A percentile compares a stretch with the other conserved stretches of the same genome.
Evolutionary conservation across 2,888 invertebrate species (phyloP).

Genomic region (Ormyrus thymus): DNA sequence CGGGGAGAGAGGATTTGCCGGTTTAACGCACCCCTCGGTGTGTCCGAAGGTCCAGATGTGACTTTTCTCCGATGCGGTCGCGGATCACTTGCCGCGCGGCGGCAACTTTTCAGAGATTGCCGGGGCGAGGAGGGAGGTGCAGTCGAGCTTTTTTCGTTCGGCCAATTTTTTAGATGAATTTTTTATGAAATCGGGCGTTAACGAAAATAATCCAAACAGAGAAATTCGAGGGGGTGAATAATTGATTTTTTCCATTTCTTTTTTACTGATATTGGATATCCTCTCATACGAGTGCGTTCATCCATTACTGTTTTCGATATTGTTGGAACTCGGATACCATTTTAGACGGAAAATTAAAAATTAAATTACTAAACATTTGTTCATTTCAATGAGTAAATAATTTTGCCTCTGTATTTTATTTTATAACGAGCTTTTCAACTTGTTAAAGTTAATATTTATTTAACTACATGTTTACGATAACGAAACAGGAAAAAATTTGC

Average conservation of each 20-base stretch:
- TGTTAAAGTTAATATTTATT: too few species aligned
- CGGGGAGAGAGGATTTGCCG: slow-evolving; percentile 31
- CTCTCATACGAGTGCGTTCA: too few species aligned
- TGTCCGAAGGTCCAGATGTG: slow-evolving; percentile 48
- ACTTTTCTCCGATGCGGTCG: slow-evolving; percentile 30
- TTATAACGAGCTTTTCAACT: too few species aligned
- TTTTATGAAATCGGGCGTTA: slow-evolving; percentile 50
- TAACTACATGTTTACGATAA: too few species aligned
- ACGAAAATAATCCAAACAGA: slow-evolving; percentile 26
- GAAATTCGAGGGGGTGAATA: slow-evolving; percentile 37
- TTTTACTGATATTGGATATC: neutral
- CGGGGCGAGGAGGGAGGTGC: neutral
- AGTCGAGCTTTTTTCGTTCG: slow-evolving; percentile 12
- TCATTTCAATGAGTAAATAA: too few species aligned
- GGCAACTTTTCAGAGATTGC: neutral
- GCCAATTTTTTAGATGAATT: slow-evolving; percentile 54
- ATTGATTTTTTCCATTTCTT: slow-evolving; percentile 42
- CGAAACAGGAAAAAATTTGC: slow-evolving; percentile 15
- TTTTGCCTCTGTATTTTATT: too few species aligned
- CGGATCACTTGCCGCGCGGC: slow-evolving; percentile 37
- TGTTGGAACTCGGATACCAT: too few species aligned
- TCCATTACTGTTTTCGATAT: too few species aligned
- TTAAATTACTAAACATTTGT: too few species aligned
- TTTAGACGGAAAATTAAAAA: too few species aligned
- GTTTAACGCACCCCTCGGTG: slow-evolving; percentile 12